phyloP scores from a whole-genome alignment of 1,140 invertebrate species.

The Drosophila santomea region DNA sequence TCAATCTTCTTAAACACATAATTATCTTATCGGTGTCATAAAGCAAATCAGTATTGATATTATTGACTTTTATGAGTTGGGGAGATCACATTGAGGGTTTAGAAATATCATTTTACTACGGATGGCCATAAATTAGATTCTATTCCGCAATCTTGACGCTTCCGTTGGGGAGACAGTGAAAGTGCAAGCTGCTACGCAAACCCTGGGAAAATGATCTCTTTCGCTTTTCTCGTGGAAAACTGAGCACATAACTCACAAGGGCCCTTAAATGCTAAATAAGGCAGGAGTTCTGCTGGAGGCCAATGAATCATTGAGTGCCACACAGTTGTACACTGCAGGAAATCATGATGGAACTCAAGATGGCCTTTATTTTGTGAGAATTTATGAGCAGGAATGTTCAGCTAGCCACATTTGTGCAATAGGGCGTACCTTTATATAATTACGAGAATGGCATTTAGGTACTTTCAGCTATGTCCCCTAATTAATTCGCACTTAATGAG shows the following conservation, averaged over 20 bases:
- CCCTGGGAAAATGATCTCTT: slow-evolving; percentile 40
- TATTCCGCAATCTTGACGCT: not conserved
- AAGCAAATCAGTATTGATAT: slow-evolving; percentile 1
- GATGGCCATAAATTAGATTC: not conserved
- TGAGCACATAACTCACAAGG: slow-evolving; percentile 44
- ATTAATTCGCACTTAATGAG: slow-evolving; percentile 59
- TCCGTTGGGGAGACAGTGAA: slow-evolving; percentile 60
- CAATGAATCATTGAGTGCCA: slow-evolving; percentile 74
- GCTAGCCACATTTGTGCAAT: not conserved
- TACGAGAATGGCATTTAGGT: not conserved
- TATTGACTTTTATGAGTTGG: slow-evolving; percentile 5
- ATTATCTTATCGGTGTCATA: slow-evolving; percentile 12
- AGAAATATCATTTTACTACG: not conserved
- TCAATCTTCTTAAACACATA: slow-evolving; percentile 2
- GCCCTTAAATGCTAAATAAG: slow-evolving; percentile 36
- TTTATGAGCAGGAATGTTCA: not conserved
- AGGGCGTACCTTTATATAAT: not conserved
- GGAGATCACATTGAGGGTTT: not conserved
- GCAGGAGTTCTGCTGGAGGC: slow-evolving; percentile 54
- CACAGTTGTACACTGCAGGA: slow-evolving; percentile 37
- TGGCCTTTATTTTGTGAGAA: not conserved
- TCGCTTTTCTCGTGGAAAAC: slow-evolving; percentile 47
- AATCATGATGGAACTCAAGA: not conserved
- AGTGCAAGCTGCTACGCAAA: slow-evolving; percentile 68
- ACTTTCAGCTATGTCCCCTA: slow-evolving; percentile 19